phyloP scores from a whole-genome alignment of 2,113 vertebrate species.

The Aleadryas rufinucha region DNA sequence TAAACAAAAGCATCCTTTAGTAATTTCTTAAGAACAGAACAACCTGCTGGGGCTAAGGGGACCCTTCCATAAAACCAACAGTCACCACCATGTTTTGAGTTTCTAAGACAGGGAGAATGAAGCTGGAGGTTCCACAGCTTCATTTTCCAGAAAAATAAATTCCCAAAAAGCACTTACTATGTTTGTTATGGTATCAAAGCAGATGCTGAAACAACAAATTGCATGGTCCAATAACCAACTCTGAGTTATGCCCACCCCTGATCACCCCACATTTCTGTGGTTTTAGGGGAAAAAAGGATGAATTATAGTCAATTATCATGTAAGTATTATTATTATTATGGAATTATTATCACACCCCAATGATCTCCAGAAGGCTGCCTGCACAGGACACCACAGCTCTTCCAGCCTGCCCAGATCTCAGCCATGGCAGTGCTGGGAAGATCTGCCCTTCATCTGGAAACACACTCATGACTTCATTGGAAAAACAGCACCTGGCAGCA shows the following conservation, averaged over 20 bases:
- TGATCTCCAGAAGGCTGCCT: background rate
- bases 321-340: background rate
- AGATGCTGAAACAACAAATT: background rate
- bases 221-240: background rate
- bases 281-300: background rate
- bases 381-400: background rate
- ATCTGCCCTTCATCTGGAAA: background rate
- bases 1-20: background rate
- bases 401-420: background rate
- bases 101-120: background rate
- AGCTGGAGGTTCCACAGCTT: background rate
- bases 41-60: background rate
- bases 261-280: background rate
- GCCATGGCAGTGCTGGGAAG: background rate
- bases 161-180: background rate
- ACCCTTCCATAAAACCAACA: background rate
- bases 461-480: background rate
- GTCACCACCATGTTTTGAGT: background rate
- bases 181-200: background rate
- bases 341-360: background rate
- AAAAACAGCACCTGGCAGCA: background rate
- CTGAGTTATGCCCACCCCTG: rapidly evolving
- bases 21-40: background rate
- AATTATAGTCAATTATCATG: background rate
- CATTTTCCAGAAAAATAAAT: rapidly evolving